A percentile compares a stretch with the other conserved stretches of the same genome.
Conservation (phyloP, 2,888 invertebrate species). For the Leucoptera coffeella region DNA sequence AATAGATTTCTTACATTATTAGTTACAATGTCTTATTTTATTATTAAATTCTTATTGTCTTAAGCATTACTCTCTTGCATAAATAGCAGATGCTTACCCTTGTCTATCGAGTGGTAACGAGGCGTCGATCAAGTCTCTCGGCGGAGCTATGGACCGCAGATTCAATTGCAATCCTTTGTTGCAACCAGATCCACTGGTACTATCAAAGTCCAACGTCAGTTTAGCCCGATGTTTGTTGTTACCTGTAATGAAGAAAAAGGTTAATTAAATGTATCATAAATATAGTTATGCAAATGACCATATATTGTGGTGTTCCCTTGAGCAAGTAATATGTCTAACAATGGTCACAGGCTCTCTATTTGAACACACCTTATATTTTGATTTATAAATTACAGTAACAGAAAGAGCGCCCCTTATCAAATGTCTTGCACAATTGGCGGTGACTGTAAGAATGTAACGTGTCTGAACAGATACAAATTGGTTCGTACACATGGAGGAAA, state of each 20-base stretch:
- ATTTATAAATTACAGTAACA: too few relatives aligned
- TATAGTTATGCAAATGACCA: too few relatives aligned
- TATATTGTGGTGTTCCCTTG: too few relatives aligned
- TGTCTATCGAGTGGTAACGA: conserved; percentile 80
- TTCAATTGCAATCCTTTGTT: conserved; percentile 64
- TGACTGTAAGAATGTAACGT: conserved; percentile 31
- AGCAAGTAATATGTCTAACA: too few relatives aligned
- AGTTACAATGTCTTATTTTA: too few relatives aligned
- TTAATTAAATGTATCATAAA: neutral
- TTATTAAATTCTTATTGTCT: too few relatives aligned
- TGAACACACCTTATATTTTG: too few relatives aligned
- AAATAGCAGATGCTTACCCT: conserved; percentile 57
- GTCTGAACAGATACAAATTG: conserved; percentile 46
- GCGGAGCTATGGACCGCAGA: conserved; percentile 58
- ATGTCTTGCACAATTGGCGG: too few relatives aligned
- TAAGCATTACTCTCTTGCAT: too few relatives aligned
- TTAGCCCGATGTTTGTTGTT: conserved; percentile 60
- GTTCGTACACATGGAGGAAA: conserved; percentile 29
- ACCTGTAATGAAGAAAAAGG: conserved; percentile 22
- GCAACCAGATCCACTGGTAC: conserved; percentile 35
- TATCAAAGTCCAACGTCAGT: conserved; percentile 67
- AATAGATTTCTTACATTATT: too few relatives aligned
- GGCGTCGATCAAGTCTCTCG: conserved; percentile 72
- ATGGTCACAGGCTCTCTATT: too few relatives aligned
- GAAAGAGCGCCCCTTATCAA: too few relatives aligned